phyloP scores from a whole-genome alignment of 2,797 vertebrate genomes.

The Numenius phaeopus region DNA sequence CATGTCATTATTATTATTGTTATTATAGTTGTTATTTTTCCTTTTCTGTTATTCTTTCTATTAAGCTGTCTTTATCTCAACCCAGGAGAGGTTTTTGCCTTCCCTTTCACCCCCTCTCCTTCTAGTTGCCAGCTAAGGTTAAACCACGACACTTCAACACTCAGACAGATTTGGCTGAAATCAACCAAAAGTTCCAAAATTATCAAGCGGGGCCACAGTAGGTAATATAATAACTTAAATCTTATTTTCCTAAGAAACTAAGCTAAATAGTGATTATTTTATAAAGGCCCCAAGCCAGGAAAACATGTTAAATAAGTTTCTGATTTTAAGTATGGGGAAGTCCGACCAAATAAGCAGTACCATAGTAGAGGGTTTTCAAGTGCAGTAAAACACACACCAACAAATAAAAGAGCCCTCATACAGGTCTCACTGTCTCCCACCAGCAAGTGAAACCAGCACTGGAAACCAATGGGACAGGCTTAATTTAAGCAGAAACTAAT shows the following conservation, averaged over 20 bases:
- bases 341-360: neutral
- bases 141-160: neutral
- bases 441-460: neutral
- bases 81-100: neutral
- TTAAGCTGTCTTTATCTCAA: neutral
- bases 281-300: neutral
- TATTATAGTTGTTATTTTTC: neutral
- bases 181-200: neutral
- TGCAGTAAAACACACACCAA: neutral
- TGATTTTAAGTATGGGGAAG: neutral
- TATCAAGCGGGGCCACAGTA: neutral
- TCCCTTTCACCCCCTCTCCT: neutral
- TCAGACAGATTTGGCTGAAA: neutral
- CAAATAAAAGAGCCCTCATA: neutral
- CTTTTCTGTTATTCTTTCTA: neutral
- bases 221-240: neutral
- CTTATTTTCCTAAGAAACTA: neutral
- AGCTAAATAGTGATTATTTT: neutral
- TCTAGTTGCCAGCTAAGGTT: neutral
- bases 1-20: neutral
- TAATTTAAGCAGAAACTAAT: neutral
- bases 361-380: neutral
- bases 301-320: neutral
- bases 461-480: neutral
- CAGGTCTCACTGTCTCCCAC: neutral